Conservation (phyloP, 2,888 invertebrate species). For the Mesochorus sp. region DNA sequence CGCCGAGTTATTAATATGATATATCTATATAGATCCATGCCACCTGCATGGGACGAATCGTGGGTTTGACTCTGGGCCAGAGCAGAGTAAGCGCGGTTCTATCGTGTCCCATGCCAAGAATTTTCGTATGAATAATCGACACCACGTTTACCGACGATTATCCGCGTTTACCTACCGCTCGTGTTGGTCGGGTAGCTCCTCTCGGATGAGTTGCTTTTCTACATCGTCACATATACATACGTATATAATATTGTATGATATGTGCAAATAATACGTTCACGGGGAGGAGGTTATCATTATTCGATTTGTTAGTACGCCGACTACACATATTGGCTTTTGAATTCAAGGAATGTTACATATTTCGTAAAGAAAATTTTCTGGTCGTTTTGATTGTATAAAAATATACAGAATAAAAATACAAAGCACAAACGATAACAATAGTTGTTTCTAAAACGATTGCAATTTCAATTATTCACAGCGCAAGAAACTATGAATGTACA, state of each 20-base stretch:
- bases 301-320: slow-evolving; percentile 19
- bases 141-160: slow-evolving; percentile 60
- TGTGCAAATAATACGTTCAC: slow-evolving; percentile 31
- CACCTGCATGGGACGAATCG: slow-evolving; percentile 9
- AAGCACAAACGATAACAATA: too few species aligned
- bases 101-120: slow-evolving; percentile 55
- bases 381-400: too few species aligned
- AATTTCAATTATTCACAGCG: too few species aligned
- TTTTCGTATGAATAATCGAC: slow-evolving; percentile 61
- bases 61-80: neutral
- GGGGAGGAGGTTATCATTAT: slow-evolving; percentile 23
- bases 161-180: slow-evolving; percentile 65
- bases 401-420: too few species aligned
- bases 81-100: slow-evolving; percentile 18
- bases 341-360: neutral
- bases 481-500: too few species aligned
- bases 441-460: too few species aligned
- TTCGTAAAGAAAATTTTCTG: neutral
- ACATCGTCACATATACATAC: slow-evolving; percentile 9
- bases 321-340: neutral
- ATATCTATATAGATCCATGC: neutral
- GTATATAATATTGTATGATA: neutral
- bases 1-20: slow-evolving; percentile 28
- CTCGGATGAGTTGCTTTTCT: slow-evolving; percentile 35
- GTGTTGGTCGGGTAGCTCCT: slow-evolving; percentile 55